These are phyloP conservation scores for Cremastinae sp. DNA, from an alignment of 2,888 invertebrate species.

Conservation along the genomic window DNA sequence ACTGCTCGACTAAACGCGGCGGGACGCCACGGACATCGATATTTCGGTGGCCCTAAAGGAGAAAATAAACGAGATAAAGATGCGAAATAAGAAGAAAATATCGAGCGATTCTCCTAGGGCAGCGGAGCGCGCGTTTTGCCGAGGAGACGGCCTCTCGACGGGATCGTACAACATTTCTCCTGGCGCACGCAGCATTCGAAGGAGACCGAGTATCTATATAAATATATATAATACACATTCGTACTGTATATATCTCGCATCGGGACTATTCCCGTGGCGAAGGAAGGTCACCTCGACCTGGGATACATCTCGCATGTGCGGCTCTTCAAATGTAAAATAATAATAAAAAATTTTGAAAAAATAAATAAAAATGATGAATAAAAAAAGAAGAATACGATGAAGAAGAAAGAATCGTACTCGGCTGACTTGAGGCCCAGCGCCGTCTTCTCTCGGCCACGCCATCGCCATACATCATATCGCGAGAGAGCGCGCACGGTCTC, in stretches of 20 bases:
- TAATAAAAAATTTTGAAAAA: too few relatives aligned
- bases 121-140: constrained; percentile 16
- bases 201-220: constrained; percentile 22
- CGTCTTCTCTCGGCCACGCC: constrained; percentile 45
- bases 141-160: constrained; percentile 33
- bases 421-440: constrained; percentile 36
- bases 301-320: constrained; percentile 57
- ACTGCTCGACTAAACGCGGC: constrained; percentile 34
- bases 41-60: constrained; percentile 11
- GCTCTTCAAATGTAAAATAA: too few relatives aligned
- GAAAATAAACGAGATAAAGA: constrained; percentile 9
- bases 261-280: constrained; percentile 58
- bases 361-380: too few relatives aligned
- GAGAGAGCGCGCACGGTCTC: constrained; percentile 40
- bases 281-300: constrained; percentile 57
- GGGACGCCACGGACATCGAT: constrained; percentile 45
- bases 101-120: constrained; percentile 49
- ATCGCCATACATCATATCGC: constrained; percentile 57
- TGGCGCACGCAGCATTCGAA: constrained; percentile 47
- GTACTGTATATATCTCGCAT: constrained; percentile 19
- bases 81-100: constrained; percentile 9
- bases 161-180: constrained; percentile 45
- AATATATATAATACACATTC: constrained; percentile 3
- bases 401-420: constrained; percentile 45
- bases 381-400: too few relatives aligned